Base-by-base conservation (phyloP, 2,797 vertebrate genomes). In the Lates japonicus region DNA sequence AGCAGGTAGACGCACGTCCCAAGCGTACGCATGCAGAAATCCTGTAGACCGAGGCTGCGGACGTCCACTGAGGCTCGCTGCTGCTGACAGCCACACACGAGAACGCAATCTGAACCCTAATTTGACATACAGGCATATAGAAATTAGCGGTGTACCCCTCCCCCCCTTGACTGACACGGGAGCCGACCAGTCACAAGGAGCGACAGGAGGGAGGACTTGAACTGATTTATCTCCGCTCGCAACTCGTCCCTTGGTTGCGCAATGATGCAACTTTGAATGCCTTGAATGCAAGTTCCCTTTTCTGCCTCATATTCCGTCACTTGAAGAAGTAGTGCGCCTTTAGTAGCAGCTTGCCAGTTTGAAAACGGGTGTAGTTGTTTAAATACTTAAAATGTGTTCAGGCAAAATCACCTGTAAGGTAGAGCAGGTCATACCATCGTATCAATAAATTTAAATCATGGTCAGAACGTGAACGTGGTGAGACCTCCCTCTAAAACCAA, bases 51-150 rank as follows among this genome's bases (percentile, higher is more conserved):
- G 57, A 70, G 60, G 37, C 48, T 51, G 62, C 3, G n/a, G 60
- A 67, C 48, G 37, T 81, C 81, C 81, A 19, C 70, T 7, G 63
- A 73, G 42, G 54, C 9, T 44, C 44, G 39, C 68, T 61, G 82
- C 74, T 85, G 74, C 87, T 87, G 82, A 80, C 89, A 88, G 88
- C 76, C 65, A 78, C 87, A 61, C 84, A 87, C 88, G 67, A 78
- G 82, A 83, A 78, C 82, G 88, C 91, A 92, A 87, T 92, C 86
- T 93, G 95, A 90, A 89, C 80, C 83, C 87, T 81, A 87, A 84
- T 88, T 93, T 95, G 93, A 94, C 94, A 93, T 83, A 55, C 92
- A 92, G 84, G 91, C 87, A 93, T 92, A 87, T 90, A 94, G 89
- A 93, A 90, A 93, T 93, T 87, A 91, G 87, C 86, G 85, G 85